Evolutionary conservation across 2,797 vertebrate species (phyloP).

Genomic region (Platyrinchus mystaceus): DNA sequence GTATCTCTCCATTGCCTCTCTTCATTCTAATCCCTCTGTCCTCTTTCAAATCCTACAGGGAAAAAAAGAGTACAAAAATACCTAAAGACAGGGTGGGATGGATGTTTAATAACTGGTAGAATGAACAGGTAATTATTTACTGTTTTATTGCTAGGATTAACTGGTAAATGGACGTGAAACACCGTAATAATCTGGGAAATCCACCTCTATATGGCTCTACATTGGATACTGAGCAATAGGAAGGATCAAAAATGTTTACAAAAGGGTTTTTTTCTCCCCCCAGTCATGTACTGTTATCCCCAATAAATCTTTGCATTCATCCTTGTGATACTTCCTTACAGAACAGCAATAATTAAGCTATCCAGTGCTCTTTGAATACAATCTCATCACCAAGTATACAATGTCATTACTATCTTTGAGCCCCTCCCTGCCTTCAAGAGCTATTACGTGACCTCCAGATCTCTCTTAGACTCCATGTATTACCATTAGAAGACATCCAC

Average conservation of each 20-base stretch:
- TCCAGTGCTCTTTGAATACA: neutral
- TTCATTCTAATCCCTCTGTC: neutral
- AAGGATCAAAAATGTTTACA: neutral
- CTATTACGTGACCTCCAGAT: constrained; percentile 88
- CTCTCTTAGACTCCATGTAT: constrained; percentile 84
- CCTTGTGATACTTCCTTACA: neutral
- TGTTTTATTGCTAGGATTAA: neutral
- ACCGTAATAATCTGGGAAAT: neutral
- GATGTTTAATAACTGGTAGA: neutral
- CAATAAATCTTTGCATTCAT: neutral
- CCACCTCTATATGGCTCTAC: neutral
- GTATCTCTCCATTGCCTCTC: neutral
- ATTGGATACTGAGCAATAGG: neutral
- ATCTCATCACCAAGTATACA: neutral
- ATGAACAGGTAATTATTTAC: neutral
- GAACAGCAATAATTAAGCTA: neutral
- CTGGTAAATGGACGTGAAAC: neutral
- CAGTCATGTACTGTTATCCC: neutral
- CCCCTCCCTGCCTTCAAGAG: constrained; percentile 81
- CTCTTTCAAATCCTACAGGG: neutral
- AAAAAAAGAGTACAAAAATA: neutral
- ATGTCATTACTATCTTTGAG: constrained; percentile 70
- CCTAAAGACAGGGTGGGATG: neutral
- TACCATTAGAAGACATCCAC: constrained; percentile 94
- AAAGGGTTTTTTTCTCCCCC: neutral